These are phyloP conservation scores for Pachymerium ferrugineum DNA, from an alignment of 2,888 invertebrate species.

Conservation along the genomic window DNA sequence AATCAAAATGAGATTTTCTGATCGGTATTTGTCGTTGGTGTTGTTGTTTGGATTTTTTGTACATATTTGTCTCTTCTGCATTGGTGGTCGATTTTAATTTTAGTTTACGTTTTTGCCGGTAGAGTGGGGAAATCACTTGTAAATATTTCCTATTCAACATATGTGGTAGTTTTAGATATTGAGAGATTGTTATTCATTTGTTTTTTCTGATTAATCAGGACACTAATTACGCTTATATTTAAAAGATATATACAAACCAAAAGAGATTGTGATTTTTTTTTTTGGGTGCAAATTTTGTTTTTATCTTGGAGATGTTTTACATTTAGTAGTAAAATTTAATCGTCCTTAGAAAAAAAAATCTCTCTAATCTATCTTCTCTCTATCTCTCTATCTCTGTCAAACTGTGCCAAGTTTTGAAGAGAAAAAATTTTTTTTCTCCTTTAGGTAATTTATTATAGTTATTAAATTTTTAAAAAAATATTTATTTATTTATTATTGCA, in stretches of 20 bases:
- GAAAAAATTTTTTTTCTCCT: background rate
- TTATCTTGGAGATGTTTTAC: background rate
- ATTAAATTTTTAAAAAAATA: too few species aligned
- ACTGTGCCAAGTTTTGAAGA: background rate
- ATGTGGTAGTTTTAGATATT: background rate
- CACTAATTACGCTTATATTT: background rate
- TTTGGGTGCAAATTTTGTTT: background rate
- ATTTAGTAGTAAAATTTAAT: background rate
- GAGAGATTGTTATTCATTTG: background rate
- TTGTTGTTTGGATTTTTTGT: too few species aligned
- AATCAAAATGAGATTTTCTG: background rate
- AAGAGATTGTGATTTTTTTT: too few species aligned
- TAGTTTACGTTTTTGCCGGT: too few species aligned
- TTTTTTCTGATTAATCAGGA: conserved; percentile 17
- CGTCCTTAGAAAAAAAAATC: background rate
- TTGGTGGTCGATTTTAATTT: too few species aligned
- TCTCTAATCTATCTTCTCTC: background rate
- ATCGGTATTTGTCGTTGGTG: background rate
- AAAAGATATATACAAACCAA: too few species aligned
- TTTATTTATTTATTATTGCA: too few species aligned
- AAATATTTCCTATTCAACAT: conserved; percentile 18
- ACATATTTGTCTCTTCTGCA: too few species aligned
- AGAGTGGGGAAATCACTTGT: conserved; percentile 21
- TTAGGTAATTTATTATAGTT: too few species aligned
- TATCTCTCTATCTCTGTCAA: background rate